These are phyloP conservation scores for Eupeodes latifasciatus DNA, from an alignment of 2,888 invertebrate genomes.

Conservation along the genomic window DNA sequence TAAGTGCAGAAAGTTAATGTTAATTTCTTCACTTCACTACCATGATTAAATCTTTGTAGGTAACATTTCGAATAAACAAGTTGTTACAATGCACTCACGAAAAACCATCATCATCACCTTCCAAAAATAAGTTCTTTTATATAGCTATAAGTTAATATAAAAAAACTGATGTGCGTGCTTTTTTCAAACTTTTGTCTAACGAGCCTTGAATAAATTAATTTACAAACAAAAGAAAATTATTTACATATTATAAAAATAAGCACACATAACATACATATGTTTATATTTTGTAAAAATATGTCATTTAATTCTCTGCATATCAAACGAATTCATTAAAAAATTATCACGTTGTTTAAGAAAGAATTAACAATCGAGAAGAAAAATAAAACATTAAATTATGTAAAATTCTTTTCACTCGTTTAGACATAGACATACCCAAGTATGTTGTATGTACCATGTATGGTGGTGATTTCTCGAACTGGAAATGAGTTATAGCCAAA, in stretches of 20 bases:
- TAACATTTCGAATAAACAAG: background rate
- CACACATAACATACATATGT: background rate
- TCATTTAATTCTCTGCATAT: conserved; percentile 38
- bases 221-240: conserved; percentile 1
- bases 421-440: background rate
- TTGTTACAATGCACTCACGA: background rate
- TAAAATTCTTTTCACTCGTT: conserved; percentile 8
- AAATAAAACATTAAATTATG: background rate
- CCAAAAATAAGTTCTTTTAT: conserved; percentile 31
- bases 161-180: conserved; percentile 5
- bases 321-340: conserved; percentile 26
- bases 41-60: background rate
- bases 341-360: conserved; percentile 32
- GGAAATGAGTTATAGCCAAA: conserved; percentile 18
- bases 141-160: background rate
- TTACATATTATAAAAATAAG: background rate
- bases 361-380: conserved; percentile 10
- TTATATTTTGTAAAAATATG: conserved; percentile 20
- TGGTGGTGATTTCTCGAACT: conserved; percentile 57
- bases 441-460: background rate
- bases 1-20: conserved; percentile 49
- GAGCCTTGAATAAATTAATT: conserved; percentile 66
- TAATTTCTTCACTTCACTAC: conserved; percentile 1
- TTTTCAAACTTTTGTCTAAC: conserved; percentile 35
- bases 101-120: background rate